Evolutionary conservation across 2,113 vertebrate genomes (phyloP).

Genomic region (Rhinopomastus cyanomelas): DNA sequence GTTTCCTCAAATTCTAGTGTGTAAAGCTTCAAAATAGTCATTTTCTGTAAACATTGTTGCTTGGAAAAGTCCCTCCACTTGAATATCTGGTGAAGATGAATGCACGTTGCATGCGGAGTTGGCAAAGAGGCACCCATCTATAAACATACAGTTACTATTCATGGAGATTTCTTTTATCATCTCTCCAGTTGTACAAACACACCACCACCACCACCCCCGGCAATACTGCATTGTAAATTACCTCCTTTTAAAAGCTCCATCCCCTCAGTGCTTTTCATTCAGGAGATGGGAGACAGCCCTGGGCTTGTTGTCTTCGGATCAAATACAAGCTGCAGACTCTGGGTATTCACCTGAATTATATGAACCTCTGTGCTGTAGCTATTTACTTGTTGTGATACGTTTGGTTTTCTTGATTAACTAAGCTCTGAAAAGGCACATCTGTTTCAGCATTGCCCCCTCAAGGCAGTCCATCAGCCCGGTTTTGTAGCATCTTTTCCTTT

Average conservation of each 20-base stretch:
- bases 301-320: conserved; percentile 57
- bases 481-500: neutral
- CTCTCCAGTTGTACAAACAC: conserved; percentile 64
- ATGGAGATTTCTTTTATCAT: conserved; percentile 55
- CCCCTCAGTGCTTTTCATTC: conserved; percentile 53
- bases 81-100: conserved; percentile 58
- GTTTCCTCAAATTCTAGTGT: conserved; percentile 55
- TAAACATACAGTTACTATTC: conserved; percentile 59
- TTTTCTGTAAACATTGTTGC: conserved; percentile 45
- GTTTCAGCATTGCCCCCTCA: conserved; percentile 43
- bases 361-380: conserved; percentile 15
- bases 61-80: conserved; percentile 59
- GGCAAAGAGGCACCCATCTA: conserved; percentile 57
- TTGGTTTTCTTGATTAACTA: conserved; percentile 53
- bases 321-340: conserved; percentile 46
- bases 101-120: neutral
- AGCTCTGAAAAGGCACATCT: conserved; percentile 36
- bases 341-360: conserved; percentile 56
- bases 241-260: conserved; percentile 58
- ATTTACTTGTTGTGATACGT: conserved; percentile 37
- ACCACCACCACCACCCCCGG: conserved; percentile 8
- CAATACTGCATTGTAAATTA: conserved; percentile 66
- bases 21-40: conserved; percentile 58
- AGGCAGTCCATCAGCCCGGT: conserved; percentile 4
- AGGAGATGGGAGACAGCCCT: conserved; percentile 47